phyloP scores from a whole-genome alignment of 2,113 vertebrate species.

The Melanerpes formicivorus region DNA sequence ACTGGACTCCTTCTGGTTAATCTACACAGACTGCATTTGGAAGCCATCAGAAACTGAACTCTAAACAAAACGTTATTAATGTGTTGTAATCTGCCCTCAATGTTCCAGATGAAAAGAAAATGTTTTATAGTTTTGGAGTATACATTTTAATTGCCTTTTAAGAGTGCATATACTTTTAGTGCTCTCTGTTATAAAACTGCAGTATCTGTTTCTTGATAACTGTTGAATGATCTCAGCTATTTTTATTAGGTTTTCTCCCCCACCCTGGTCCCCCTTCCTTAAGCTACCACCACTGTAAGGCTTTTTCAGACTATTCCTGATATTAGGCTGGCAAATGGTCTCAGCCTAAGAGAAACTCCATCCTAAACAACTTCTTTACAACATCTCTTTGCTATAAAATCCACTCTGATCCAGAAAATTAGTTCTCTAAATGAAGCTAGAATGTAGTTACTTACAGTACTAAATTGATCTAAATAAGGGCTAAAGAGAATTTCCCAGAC shows the following conservation, averaged over 20 bases:
- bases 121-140: slow-evolving; percentile 89
- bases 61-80: slow-evolving; percentile 96
- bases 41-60: slow-evolving; percentile 93
- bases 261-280: slow-evolving; percentile 67
- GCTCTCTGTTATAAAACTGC: slow-evolving; percentile 84
- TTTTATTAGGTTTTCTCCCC: slow-evolving; percentile 82
- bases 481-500: neutral
- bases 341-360: slow-evolving; percentile 65
- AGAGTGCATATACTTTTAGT: slow-evolving; percentile 85
- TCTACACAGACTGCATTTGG: slow-evolving; percentile 90
- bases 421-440: slow-evolving; percentile 75
- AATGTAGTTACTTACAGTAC: slow-evolving; percentile 55
- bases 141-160: slow-evolving; percentile 86
- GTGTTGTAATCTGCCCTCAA: slow-evolving; percentile 92
- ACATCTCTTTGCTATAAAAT: slow-evolving; percentile 71
- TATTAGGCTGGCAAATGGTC: slow-evolving; percentile 60
- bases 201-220: slow-evolving; percentile 90
- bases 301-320: slow-evolving; percentile 70
- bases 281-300: slow-evolving; percentile 76
- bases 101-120: slow-evolving; percentile 91
- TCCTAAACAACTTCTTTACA: slow-evolving; percentile 80
- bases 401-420: slow-evolving; percentile 70
- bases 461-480: neutral
- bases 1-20: slow-evolving; percentile 86
- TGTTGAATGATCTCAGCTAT: slow-evolving; percentile 86